Evolutionary conservation across 2,888 invertebrate species (phyloP), one percentile per base, ranked within the genome.

Genomic region (Brenthis hecate): DNA sequence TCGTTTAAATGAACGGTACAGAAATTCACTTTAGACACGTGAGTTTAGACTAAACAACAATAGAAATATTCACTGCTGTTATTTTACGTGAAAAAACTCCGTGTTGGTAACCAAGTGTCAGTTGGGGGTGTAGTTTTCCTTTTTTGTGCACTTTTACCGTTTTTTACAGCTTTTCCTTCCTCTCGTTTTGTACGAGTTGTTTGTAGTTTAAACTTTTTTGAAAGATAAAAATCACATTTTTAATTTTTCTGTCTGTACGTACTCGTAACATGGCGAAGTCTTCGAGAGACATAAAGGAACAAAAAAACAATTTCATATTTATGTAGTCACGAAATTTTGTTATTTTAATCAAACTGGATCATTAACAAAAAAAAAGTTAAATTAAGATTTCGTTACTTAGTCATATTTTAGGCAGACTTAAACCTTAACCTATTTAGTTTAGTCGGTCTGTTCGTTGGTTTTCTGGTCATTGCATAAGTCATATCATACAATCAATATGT

Each of bases 21-120:
- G 23, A 66, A 16, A 43, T 23, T 28, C 47, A n/a, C n/a, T 57
- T 28, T 16, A 48, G 1, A 13, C 48, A 53, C 47, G 47, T 47
- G 28, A 60, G 58, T 50, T 23, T 28, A 60, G 28, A 66, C 58
- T 58, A 50, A 28, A 16, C 36, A 54, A 66, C 54, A 69, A 69
- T 57, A 54, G 57, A 63, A 66, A 66, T 62, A 62, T 54, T 56
- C 66, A 62, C 51, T 19, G 48, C 28, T 58, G 58, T 62, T 64
- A 64, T 65, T 65, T 57, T 69, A 48, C 28, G 32, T 47, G 56
- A 61, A 62, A 66, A 66, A 69, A 61, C 56, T 63, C 62, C 47
- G 66, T 57, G 66, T 62, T 56, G 53, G 62, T 57, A 66, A 60
- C 66, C 66, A 69, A 66, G 57, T 66, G 69, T 62, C 69, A 66